phyloP scores from a whole-genome alignment of 2,113 vertebrate species.

The Plecotus auritus region DNA sequence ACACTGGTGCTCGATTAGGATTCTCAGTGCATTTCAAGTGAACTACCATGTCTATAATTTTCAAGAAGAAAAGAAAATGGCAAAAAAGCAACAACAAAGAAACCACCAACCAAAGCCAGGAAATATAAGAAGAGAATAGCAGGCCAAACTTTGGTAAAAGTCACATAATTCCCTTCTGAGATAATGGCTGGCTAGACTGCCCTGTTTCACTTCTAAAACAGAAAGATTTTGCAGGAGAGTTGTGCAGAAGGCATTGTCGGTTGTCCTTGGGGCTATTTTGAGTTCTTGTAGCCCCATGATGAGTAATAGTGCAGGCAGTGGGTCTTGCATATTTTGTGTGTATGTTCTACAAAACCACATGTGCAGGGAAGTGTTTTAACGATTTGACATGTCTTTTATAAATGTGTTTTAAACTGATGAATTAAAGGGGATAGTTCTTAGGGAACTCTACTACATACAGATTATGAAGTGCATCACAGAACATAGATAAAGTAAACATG shows the following conservation, averaged over 20 bases:
- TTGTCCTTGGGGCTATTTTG: not conserved
- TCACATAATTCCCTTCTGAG: not conserved
- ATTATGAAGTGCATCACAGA: not conserved
- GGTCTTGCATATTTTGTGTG: not conserved
- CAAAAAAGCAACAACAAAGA: not conserved
- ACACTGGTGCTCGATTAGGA: constrained; percentile 26
- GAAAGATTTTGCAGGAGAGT: not conserved
- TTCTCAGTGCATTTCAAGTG: not conserved
- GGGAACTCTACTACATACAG: not conserved
- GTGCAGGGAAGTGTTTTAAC: not conserved
- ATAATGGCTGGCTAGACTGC: not conserved
- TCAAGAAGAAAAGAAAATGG: constrained; percentile 41
- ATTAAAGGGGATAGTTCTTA: not conserved
- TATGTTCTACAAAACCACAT: not conserved
- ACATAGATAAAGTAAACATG: not conserved
- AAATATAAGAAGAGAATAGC: not conserved
- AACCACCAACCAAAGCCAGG: not conserved
- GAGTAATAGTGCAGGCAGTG: not conserved
- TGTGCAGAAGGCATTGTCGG: not conserved
- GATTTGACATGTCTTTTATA: not conserved
- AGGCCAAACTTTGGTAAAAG: not conserved
- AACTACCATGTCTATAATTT: constrained; percentile 31
- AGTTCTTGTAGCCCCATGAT: not conserved
- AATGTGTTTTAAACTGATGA: not conserved
- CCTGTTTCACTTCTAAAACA: not conserved